A percentile compares a stretch with the other conserved stretches of the same genome.
These are phyloP conservation scores for Harpagoxenus sublaevis DNA, from an alignment of 2,888 invertebrate genomes.

Conservation along the genomic window DNA sequence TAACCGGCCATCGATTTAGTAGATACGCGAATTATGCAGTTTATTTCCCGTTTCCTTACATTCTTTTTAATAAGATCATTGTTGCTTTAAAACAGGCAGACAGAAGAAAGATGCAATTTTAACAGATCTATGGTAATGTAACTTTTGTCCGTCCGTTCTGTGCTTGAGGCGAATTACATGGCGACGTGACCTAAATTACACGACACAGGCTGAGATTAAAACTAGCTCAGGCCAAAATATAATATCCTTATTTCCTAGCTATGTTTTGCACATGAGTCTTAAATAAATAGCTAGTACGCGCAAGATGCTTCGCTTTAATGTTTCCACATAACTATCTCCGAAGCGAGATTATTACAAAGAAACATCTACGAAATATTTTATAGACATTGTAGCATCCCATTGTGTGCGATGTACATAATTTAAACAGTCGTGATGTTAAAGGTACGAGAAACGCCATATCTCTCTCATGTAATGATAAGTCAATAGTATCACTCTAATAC, in stretches of 20 bases:
- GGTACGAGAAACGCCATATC: not conserved
- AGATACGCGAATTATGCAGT: not conserved
- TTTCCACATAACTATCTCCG: not conserved
- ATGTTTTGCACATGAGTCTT: not conserved
- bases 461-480: not conserved
- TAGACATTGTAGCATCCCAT: not conserved
- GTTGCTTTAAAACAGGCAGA: not conserved
- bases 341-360: not conserved
- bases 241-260: not conserved
- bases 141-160: slow-evolving; percentile 47
- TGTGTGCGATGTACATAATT: not conserved
- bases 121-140: slow-evolving; percentile 24
- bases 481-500: not conserved
- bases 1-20: not conserved
- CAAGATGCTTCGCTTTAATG: not conserved
- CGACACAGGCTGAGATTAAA: slow-evolving; percentile 34
- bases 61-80: not conserved
- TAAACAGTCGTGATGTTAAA: not conserved
- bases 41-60: not conserved
- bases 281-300: slow-evolving; percentile 17
- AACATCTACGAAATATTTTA: not conserved
- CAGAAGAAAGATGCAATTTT: not conserved
- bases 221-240: not conserved
- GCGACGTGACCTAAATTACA: slow-evolving; percentile 45
- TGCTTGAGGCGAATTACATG: slow-evolving; percentile 37